Evolutionary conservation across 2,888 invertebrate genomes (phyloP).

Genomic region (Agrotis clavis): DNA sequence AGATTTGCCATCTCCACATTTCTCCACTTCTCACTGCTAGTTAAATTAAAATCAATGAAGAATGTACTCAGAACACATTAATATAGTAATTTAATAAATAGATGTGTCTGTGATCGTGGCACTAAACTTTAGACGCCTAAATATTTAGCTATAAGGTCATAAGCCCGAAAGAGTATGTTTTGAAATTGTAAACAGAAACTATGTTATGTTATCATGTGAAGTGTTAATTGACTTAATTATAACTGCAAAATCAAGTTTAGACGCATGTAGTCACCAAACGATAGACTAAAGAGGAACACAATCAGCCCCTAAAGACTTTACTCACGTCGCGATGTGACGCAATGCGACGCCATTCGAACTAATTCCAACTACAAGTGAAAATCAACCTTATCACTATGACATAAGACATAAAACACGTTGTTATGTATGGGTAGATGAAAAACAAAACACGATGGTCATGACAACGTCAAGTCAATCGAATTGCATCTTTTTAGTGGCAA

Average conservation of each 20-base stretch:
- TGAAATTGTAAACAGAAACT: conserved; percentile 47
- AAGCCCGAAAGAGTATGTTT: conserved; percentile 38
- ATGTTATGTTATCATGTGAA: conserved; percentile 17
- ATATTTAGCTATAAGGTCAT: conserved; percentile 46
- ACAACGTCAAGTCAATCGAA: too few species aligned
- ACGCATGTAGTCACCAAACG: not conserved
- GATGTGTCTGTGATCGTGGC: conserved; percentile 60
- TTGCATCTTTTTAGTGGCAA: too few species aligned
- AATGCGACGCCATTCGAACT: too few species aligned
- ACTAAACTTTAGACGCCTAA: conserved; percentile 58
- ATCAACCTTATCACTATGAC: too few species aligned
- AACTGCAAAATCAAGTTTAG: conserved; percentile 1
- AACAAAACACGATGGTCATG: too few species aligned
- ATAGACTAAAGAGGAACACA: not conserved
- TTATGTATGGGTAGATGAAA: too few species aligned
- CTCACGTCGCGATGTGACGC: too few species aligned
- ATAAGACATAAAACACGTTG: too few species aligned
- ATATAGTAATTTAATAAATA: conserved; percentile 29
- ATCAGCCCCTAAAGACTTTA: not conserved
- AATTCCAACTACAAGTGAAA: too few species aligned
- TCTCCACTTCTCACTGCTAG: conserved; percentile 12
- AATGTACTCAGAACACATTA: conserved; percentile 32
- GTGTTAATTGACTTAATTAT: not conserved
- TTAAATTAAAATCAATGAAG: conserved; percentile 24
- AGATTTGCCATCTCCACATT: conserved; percentile 12